These are phyloP conservation scores for Bryconaethiops microstoma DNA, from an alignment of 2,797 vertebrate genomes.

Conservation along the genomic window DNA sequence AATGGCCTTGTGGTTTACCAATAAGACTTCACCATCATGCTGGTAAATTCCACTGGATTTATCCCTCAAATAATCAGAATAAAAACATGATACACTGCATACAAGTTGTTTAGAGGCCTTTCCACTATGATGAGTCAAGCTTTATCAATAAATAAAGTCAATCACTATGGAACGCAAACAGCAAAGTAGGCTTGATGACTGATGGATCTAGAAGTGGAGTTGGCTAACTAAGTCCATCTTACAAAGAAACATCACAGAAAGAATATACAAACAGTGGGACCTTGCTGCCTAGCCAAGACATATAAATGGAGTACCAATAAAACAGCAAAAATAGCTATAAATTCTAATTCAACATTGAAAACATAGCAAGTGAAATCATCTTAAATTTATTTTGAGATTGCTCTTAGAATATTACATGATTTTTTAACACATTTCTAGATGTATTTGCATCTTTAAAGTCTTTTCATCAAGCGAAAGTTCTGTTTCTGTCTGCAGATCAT, in stretches of 20 bases:
- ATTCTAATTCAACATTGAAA: neutral
- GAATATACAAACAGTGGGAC: neutral
- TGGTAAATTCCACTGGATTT: neutral
- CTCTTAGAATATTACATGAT: no score
- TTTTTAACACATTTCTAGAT: no score
- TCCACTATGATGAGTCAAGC: neutral
- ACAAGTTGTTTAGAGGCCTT: neutral
- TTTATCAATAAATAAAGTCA: neutral
- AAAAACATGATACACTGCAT: neutral
- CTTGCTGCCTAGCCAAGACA: neutral
- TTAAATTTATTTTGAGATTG: neutral
- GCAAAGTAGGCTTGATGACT: conserved; percentile 47
- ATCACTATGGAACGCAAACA: neutral
- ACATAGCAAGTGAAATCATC: neutral
- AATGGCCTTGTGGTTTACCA: neutral
- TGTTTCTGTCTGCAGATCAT: no score
- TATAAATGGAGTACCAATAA: neutral
- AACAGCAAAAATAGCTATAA: neutral
- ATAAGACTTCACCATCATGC: neutral
- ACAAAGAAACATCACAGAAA: neutral
- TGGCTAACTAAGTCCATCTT: neutral
- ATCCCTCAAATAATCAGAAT: neutral
- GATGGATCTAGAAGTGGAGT: neutral
- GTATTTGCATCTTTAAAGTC: no score
- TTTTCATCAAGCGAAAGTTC: no score